Conservation (phyloP, 2,797 vertebrate genomes). For the Sebastes diploproa region DNA sequence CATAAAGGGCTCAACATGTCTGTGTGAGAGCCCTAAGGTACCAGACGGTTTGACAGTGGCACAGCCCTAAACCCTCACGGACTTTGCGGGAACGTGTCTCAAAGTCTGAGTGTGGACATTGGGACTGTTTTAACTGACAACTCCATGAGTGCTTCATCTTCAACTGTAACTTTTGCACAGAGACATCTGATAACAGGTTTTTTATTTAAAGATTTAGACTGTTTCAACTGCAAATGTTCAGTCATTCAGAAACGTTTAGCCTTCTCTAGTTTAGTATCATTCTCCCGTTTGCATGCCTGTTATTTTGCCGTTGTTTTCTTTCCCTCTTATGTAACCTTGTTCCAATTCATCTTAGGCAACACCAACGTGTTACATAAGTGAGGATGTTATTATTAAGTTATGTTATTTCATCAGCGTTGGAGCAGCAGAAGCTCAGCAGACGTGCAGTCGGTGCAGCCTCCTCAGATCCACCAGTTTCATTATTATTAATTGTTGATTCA, state of each 20-base stretch:
- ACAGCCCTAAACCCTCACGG: too few species aligned
- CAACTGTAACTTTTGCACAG: too few species aligned
- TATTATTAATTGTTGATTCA: background rate
- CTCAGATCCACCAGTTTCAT: background rate
- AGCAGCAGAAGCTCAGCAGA: background rate
- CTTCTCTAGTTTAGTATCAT: background rate
- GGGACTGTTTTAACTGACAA: too few species aligned
- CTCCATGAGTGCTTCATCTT: too few species aligned
- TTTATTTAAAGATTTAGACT: too few species aligned
- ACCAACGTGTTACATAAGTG: constrained; percentile 14
- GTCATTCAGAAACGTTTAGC: background rate
- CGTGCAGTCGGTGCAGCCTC: background rate
- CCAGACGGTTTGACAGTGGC: too few species aligned
- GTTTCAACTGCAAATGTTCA: background rate
- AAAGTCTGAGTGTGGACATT: too few species aligned
- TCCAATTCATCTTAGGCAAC: background rate
- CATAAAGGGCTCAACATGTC: too few species aligned
- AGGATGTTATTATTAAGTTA: background rate
- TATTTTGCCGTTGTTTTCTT: background rate
- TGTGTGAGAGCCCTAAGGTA: too few species aligned
- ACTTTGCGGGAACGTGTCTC: too few species aligned
- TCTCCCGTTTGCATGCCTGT: background rate
- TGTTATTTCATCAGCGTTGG: background rate
- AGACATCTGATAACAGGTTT: too few species aligned
- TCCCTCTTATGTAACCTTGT: constrained; percentile 5